Conservation (phyloP, 2,113 vertebrate species). For the Platichthys stellatus region DNA sequence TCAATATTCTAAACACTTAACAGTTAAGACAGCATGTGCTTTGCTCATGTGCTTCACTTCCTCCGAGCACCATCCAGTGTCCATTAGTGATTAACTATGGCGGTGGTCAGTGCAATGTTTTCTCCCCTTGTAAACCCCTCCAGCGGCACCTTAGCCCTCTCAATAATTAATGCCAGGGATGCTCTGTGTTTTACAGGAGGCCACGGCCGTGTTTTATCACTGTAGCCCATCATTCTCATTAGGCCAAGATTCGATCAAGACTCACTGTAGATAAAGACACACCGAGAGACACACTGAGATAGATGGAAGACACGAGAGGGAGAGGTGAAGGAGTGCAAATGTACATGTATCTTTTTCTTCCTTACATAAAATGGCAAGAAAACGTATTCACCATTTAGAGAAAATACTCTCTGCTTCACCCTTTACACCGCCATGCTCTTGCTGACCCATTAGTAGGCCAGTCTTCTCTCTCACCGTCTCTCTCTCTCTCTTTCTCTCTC, state of each 20-base stretch:
- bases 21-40: neutral
- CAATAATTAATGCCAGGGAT: slow-evolving; percentile 77
- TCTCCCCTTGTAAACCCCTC: slow-evolving; percentile 71
- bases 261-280: slow-evolving; percentile 46
- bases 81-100: slow-evolving; percentile 56
- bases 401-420: neutral
- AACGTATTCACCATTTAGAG: neutral
- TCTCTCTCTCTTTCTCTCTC: slow-evolving; percentile 5
- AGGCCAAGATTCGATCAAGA: slow-evolving; percentile 60
- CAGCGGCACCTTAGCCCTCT: slow-evolving; percentile 46
- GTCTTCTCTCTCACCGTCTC: slow-evolving; percentile 13
- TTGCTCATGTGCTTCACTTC: slow-evolving; percentile 10
- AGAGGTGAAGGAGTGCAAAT: neutral
- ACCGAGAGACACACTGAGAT: slow-evolving; percentile 12
- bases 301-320: slow-evolving; percentile 2
- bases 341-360: neutral
- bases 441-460: slow-evolving; percentile 21
- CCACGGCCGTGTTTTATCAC: slow-evolving; percentile 69
- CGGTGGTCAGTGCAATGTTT: slow-evolving; percentile 68
- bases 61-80: slow-evolving; percentile 22
- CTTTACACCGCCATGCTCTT: neutral
- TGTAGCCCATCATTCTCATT: slow-evolving; percentile 71
- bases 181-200: slow-evolving; percentile 72
- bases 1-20: neutral
- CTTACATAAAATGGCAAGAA: neutral